Evolutionary conservation across 2,113 vertebrate genomes (phyloP).

Genomic region (Aphelocoma coerulescens): DNA sequence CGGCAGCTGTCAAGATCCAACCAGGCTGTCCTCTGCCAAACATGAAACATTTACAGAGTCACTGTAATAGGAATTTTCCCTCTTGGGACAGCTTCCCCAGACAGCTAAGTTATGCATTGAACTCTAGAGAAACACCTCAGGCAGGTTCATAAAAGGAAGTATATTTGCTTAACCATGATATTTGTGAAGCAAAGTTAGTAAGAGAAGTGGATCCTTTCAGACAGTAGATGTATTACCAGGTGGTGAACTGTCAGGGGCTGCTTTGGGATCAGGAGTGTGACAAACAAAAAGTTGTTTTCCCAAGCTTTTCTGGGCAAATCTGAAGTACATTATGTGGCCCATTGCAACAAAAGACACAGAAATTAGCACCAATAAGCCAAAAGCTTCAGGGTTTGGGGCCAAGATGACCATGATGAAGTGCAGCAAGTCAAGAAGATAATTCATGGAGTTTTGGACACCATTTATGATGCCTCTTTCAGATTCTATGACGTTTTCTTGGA

Average conservation of each 20-base stretch:
- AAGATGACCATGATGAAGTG: conserved; percentile 99
- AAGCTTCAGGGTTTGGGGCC: conserved; percentile 94
- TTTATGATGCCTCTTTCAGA: conserved; percentile 96
- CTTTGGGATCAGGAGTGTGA: conserved; percentile 70
- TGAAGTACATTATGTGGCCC: conserved; percentile 96
- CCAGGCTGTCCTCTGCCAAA: not conserved
- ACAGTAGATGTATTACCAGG: conserved; percentile 60
- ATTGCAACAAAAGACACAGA: conserved; percentile 96
- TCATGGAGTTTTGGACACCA: conserved; percentile 99
- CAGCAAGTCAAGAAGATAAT: conserved; percentile 96
- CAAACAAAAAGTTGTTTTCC: conserved; percentile 85
- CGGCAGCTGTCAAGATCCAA: not conserved
- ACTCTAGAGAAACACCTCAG: conserved; percentile 54
- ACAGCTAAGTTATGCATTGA: not conserved
- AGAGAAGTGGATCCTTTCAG: conserved; percentile 40
- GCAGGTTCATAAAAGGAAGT: not conserved
- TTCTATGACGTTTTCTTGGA: conserved; percentile 96
- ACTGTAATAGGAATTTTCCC: not conserved
- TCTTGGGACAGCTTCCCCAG: not conserved
- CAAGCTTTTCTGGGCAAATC: conserved; percentile 88
- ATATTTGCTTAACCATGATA: not conserved
- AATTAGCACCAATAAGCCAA: conserved; percentile 93
- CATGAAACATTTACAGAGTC: not conserved
- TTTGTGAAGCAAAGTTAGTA: conserved; percentile 10
- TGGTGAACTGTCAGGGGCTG: conserved; percentile 37